phyloP scores from a whole-genome alignment of 2,113 vertebrate genomes.

The Zootoca vivipara region DNA sequence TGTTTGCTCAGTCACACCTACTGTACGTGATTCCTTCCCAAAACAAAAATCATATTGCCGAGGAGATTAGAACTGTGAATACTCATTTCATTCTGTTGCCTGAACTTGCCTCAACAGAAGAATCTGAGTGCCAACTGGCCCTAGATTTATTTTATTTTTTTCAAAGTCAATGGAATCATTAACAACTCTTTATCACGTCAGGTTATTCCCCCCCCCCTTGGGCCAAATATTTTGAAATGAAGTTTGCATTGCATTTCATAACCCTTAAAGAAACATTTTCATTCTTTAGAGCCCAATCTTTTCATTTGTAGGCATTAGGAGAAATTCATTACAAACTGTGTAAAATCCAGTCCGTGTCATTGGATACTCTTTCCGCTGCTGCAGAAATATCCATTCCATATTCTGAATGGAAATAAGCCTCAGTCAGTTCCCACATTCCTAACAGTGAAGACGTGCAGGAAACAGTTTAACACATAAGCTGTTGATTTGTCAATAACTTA shows the following conservation, averaged over 20 bases:
- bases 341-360: neutral
- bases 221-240: constrained; percentile 44
- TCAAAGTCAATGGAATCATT: neutral
- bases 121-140: constrained; percentile 16
- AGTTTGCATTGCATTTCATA: constrained; percentile 45
- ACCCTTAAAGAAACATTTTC: constrained; percentile 49
- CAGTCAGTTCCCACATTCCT: constrained; percentile 70
- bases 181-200: neutral
- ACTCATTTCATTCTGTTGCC: constrained; percentile 55
- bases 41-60: constrained; percentile 45
- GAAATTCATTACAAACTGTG: constrained; percentile 2
- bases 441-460: constrained; percentile 50
- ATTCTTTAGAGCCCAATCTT: constrained; percentile 18
- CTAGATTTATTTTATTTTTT: neutral
- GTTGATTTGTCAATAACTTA: constrained; percentile 78
- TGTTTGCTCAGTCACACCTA: constrained; percentile 50
- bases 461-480: constrained; percentile 54
- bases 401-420: constrained; percentile 48
- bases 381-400: constrained; percentile 49
- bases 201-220: neutral
- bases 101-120: constrained; percentile 59
- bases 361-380: constrained; percentile 41
- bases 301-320: constrained; percentile 11
- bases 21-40: constrained; percentile 50
- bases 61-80: constrained; percentile 50